Evolutionary conservation across 2,888 invertebrate species (phyloP).

Genomic region (Electrophaes corylata): DNA sequence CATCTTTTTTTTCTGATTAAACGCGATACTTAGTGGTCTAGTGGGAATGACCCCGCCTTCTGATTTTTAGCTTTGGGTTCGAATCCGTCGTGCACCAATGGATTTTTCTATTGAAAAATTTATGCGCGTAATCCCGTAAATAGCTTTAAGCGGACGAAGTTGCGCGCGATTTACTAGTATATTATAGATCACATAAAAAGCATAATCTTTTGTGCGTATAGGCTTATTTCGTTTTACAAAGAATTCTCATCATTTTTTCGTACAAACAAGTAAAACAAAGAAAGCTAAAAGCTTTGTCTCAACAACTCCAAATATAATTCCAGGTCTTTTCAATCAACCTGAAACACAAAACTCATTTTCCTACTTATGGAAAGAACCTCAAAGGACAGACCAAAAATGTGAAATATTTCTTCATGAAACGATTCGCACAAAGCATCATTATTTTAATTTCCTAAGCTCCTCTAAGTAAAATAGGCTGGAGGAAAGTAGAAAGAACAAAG

Average conservation of each 20-base stretch:
- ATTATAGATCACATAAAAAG: background rate
- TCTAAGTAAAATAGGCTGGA: slow-evolving; percentile 24
- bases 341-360: slow-evolving; percentile 36
- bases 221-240: background rate
- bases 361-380: slow-evolving; percentile 28
- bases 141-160: no score
- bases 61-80: no score
- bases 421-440: slow-evolving; percentile 35
- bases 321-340: slow-evolving; percentile 37
- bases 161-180: no score
- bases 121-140: no score
- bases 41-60: no score
- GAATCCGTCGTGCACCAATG: no score
- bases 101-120: no score
- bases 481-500: slow-evolving; percentile 12
- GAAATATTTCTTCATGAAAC: slow-evolving; percentile 35
- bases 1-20: no score
- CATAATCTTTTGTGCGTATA: background rate
- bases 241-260: background rate
- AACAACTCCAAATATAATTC: slow-evolving; percentile 22
- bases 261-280: slow-evolving; percentile 15
- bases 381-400: slow-evolving; percentile 27
- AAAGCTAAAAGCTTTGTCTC: slow-evolving; percentile 23
- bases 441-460: slow-evolving; percentile 33
- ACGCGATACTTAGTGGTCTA: no score